phyloP scores from a whole-genome alignment of 2,888 invertebrate species.

The Cataglyphis altisquamis region DNA sequence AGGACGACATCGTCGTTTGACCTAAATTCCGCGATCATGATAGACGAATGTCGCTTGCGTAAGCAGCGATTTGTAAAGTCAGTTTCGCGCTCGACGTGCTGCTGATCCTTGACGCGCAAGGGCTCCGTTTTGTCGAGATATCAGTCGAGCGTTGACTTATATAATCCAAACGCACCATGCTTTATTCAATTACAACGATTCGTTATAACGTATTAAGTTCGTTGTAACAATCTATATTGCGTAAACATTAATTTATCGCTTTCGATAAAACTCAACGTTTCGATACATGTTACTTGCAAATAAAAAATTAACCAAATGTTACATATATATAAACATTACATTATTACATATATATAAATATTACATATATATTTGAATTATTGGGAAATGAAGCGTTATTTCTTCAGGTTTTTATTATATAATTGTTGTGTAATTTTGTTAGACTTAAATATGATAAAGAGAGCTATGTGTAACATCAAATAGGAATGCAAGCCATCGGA shows the following conservation, averaged over 20 bases:
- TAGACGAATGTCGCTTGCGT: slow-evolving; percentile 80
- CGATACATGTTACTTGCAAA: background rate
- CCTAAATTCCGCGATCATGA: slow-evolving; percentile 82
- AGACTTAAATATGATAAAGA: background rate
- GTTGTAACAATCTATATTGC: background rate
- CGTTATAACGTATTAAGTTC: background rate
- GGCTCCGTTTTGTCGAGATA: slow-evolving; percentile 50
- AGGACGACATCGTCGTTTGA: slow-evolving; percentile 79
- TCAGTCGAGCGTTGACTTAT: slow-evolving; percentile 45
- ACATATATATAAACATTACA: background rate
- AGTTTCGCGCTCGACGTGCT: slow-evolving; percentile 62
- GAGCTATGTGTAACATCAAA: background rate
- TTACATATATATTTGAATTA: background rate
- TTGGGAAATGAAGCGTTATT: background rate
- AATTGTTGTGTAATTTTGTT: too few relatives aligned
- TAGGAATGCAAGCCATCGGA: slow-evolving; percentile 7
- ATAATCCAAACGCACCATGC: slow-evolving; percentile 57
- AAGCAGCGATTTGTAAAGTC: slow-evolving; percentile 70
- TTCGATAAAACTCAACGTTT: background rate
- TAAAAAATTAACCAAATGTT: background rate
- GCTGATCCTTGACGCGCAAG: slow-evolving; percentile 68
- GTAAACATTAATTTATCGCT: background rate
- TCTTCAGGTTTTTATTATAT: background rate
- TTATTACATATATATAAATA: background rate
- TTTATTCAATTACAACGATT: background rate